A percentile compares a stretch with the other conserved stretches of the same genome.
Conservation (phyloP, 2,797 vertebrate genomes). For the Picus viridis region DNA sequence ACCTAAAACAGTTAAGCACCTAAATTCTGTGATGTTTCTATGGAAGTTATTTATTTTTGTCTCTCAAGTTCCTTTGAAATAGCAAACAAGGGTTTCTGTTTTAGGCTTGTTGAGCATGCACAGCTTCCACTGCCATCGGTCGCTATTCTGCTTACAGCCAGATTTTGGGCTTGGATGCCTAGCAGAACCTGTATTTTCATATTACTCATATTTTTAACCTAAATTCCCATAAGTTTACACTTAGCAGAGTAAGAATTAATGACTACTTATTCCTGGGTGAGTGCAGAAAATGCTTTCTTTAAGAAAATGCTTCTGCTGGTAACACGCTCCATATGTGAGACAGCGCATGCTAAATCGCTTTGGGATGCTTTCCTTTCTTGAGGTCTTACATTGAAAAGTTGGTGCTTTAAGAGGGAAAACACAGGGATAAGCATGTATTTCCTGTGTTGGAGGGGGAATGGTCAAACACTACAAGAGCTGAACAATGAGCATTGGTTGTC, state of each 20-base stretch:
- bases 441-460: background rate
- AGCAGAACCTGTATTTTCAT: background rate
- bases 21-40: background rate
- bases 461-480: background rate
- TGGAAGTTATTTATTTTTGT: slow-evolving; percentile 7
- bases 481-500: fast-evolving
- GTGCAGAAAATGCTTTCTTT: background rate
- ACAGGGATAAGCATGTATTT: background rate
- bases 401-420: background rate
- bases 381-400: background rate
- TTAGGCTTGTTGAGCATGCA: background rate
- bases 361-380: background rate
- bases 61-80: background rate
- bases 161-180: background rate
- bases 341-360: background rate
- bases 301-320: background rate
- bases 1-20: background rate
- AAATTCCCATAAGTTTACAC: background rate
- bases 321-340: background rate
- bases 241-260: background rate
- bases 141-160: background rate
- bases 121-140: fast-evolving
- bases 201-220: background rate
- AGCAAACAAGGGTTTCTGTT: background rate
- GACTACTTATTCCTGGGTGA: background rate